phyloP scores from a whole-genome alignment of 2,888 invertebrate genomes.

The Scrobipalpa costella region DNA sequence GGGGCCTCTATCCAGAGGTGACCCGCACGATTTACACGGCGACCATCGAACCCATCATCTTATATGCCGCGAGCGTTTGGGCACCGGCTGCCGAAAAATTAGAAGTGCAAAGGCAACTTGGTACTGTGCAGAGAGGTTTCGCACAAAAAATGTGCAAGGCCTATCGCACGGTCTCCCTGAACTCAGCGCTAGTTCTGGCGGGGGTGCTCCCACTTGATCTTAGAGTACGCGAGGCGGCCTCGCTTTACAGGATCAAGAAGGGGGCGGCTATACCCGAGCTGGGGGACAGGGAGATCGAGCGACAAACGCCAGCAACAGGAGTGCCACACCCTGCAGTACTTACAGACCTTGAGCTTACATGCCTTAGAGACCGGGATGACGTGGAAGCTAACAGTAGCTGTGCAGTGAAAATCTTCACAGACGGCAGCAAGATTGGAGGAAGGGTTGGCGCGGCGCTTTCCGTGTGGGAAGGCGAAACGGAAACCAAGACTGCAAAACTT shows the following conservation, averaged over 20 bases:
- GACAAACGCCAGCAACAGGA: background rate
- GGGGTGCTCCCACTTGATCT: slow-evolving; percentile 26
- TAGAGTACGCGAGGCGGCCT: slow-evolving; percentile 28
- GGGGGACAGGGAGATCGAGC: slow-evolving; percentile 34
- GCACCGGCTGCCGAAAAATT: background rate
- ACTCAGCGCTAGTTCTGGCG: slow-evolving; percentile 28
- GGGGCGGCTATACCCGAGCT: slow-evolving; percentile 7
- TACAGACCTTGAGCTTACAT: background rate
- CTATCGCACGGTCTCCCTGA: slow-evolving; percentile 32
- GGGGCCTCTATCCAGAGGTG: background rate
- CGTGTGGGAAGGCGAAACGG: background rate
- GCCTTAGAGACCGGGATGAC: slow-evolving; percentile 16
- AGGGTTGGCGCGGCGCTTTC: slow-evolving; percentile 25
- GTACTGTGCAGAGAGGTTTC: too few species aligned
- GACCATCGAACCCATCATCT: background rate
- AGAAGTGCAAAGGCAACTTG: too few species aligned
- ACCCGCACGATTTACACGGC: background rate
- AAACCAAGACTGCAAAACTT: slow-evolving; percentile 17
- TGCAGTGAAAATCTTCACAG: slow-evolving; percentile 28
- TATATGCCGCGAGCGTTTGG: slow-evolving; percentile 1
- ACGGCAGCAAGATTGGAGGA: slow-evolving; percentile 33
- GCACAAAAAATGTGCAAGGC: slow-evolving; percentile 12
- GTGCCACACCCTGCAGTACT: slow-evolving; percentile 26
- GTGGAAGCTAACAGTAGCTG: background rate
- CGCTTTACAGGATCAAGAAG: slow-evolving; percentile 33